Percentiles rank a stretch among this genome's conserved stretches.
phyloP scores from a whole-genome alignment of 2,888 invertebrate genomes.

The Agonum fuliginosum region DNA sequence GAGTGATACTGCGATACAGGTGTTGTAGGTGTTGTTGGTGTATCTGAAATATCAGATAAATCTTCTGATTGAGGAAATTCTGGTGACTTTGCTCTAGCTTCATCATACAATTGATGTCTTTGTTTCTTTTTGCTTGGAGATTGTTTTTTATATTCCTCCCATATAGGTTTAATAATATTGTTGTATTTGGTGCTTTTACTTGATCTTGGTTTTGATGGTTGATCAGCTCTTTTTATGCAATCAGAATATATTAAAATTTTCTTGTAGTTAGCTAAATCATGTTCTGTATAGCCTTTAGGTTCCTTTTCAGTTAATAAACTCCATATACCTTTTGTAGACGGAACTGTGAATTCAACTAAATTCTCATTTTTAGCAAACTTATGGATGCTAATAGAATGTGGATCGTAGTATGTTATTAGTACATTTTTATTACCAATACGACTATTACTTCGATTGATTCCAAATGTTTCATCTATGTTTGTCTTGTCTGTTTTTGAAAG shows the following conservation, averaged over 20 bases:
- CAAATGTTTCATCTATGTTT: constrained; percentile 19
- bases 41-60: constrained; percentile 1
- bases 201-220: constrained; percentile 15
- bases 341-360: not conserved
- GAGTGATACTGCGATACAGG: constrained; percentile 12
- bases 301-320: constrained; percentile 14
- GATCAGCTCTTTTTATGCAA: constrained; percentile 4
- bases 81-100: constrained; percentile 10
- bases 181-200: constrained; percentile 4
- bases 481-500: constrained; percentile 17
- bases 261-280: constrained; percentile 15
- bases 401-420: constrained; percentile 11
- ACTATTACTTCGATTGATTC: constrained; percentile 9
- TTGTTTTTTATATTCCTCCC: constrained; percentile 13
- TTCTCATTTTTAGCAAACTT: constrained; percentile 5
- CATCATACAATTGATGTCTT: constrained; percentile 1
- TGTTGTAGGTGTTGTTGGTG: constrained; percentile 7
- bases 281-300: not conserved
- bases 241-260: constrained; percentile 25
- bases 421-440: constrained; percentile 30
- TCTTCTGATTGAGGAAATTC: constrained; percentile 19
- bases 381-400: not conserved
- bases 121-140: constrained; percentile 5
- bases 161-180: constrained; percentile 12
- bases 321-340: not conserved